Evolutionary conservation across 2,797 vertebrate species (phyloP).

Genomic region (Moxostoma hubbsi): DNA sequence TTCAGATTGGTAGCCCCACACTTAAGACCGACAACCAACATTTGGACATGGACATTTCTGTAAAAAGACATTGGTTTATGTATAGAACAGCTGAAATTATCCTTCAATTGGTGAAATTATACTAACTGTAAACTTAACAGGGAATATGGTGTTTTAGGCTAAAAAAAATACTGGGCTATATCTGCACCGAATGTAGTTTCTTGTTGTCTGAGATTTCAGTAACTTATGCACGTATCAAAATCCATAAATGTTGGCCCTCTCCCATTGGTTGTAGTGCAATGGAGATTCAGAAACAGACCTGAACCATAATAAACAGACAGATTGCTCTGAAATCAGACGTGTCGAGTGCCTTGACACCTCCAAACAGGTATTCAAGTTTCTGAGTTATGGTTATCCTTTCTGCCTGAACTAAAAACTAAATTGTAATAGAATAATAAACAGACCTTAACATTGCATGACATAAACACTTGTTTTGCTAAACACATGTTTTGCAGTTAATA

Average conservation of each 20-base stretch:
- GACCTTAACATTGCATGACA: slow-evolving; percentile 2
- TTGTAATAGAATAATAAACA: background rate
- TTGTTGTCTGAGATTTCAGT: background rate
- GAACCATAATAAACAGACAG: slow-evolving; percentile 17
- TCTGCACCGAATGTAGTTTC: background rate
- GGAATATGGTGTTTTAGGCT: background rate
- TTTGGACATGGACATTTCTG: slow-evolving; percentile 4
- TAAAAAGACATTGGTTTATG: background rate
- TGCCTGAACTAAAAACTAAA: background rate
- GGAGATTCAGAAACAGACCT: slow-evolving; percentile 28
- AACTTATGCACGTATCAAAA: background rate
- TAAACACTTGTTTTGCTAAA: background rate
- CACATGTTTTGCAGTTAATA: background rate
- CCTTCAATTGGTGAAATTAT: slow-evolving; percentile 12
- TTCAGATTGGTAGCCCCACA: background rate
- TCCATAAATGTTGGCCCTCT: slow-evolving; percentile 5
- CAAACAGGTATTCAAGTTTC: slow-evolving; percentile 56
- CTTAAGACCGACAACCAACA: background rate
- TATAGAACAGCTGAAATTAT: background rate
- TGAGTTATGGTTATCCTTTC: background rate
- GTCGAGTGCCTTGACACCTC: slow-evolving; percentile 50
- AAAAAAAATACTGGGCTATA: background rate
- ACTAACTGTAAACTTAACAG: background rate
- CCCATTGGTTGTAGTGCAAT: slow-evolving; percentile 53
- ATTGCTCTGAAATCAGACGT: slow-evolving; percentile 41